Evolutionary conservation across 2,113 vertebrate genomes (phyloP), one percentile per base, ranked within the genome.

Genomic region (Formicarius rufipectus): DNA sequence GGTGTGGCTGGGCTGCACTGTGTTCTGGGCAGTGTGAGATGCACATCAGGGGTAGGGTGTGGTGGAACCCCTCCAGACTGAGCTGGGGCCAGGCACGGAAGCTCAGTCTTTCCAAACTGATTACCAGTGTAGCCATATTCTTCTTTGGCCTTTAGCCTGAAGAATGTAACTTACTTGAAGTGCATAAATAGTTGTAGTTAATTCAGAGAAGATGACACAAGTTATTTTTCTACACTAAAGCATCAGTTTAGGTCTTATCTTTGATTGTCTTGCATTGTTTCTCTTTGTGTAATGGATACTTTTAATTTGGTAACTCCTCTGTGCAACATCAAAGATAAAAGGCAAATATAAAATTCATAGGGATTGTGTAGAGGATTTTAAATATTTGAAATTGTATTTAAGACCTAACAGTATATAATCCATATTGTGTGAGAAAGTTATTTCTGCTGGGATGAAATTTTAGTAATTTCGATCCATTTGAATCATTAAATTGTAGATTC

Each of bases 301-400:
- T 75, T 91, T 67, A 58, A 81, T 83, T 90, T 50, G 27, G 33
- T 62, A 79, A 55, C 45, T 81, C 16, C 37, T 83, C 10, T 76
- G 16, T 79, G 42, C 28, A 37, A 20, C 40, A 12, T 25, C 77
- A 68, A 72, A 67, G 67, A 89, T 35, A 84, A 92, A 74, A 77
- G 75, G 33, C 47, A 83, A 73, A 95, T 88, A 64, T 9, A 55
- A 86, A 94, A 94, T 76, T 82, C 22, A 77, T 86, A 88, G 68
- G 30, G 58, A 55, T 20, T 78, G 30, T 66, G 55, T 69, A 92
- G 94, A 89, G 50, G 58, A 76, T 63, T 95, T 90, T 52, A 87
- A 95, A 95, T 90, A 87, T 91, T 94, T 93, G 39, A 92, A 75
- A 45, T n/a, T 60, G 35, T 47, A 83, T 23, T 80, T 74, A 91